These are phyloP conservation scores for Heliconius hermathena DNA, from an alignment of 1,140 invertebrate genomes.

Conservation along the genomic window DNA sequence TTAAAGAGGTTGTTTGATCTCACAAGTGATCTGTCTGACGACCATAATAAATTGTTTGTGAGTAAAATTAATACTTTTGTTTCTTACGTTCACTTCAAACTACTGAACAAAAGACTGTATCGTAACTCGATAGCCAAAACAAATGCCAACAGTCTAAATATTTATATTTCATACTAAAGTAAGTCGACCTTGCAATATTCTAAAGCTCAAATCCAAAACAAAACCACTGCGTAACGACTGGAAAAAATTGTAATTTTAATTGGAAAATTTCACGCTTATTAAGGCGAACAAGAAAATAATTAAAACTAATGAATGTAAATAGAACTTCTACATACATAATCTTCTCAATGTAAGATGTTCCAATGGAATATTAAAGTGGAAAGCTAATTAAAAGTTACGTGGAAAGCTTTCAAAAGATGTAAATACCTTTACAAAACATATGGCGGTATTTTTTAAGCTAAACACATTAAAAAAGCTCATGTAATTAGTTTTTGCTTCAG, in stretches of 20 bases:
- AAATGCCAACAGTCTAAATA: neutral
- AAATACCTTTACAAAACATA: too few species aligned
- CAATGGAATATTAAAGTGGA: conserved; percentile 28
- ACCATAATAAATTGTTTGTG: too few species aligned
- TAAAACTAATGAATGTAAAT: conserved; percentile 17
- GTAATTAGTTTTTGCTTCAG: too few species aligned
- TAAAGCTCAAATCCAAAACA: neutral
- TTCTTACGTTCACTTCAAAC: neutral
- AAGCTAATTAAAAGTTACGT: conserved; percentile 38
- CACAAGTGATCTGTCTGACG: too few species aligned
- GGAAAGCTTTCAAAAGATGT: conserved; percentile 13
- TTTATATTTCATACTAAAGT: neutral
- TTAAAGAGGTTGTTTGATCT: too few species aligned
- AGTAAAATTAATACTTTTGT: too few species aligned
- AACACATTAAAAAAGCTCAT: too few species aligned
- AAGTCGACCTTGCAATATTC: neutral
- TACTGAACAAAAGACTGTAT: neutral
- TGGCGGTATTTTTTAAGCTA: too few species aligned
- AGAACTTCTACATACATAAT: conserved; percentile 19
- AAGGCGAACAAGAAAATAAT: neutral
- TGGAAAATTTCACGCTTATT: neutral
- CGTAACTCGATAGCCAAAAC: neutral
- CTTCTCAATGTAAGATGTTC: conserved; percentile 18
- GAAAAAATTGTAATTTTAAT: neutral
- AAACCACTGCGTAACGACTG: neutral